Base-by-base conservation (phyloP, 2,797 vertebrate species). In the Chaenodraco wilsoni region DNA sequence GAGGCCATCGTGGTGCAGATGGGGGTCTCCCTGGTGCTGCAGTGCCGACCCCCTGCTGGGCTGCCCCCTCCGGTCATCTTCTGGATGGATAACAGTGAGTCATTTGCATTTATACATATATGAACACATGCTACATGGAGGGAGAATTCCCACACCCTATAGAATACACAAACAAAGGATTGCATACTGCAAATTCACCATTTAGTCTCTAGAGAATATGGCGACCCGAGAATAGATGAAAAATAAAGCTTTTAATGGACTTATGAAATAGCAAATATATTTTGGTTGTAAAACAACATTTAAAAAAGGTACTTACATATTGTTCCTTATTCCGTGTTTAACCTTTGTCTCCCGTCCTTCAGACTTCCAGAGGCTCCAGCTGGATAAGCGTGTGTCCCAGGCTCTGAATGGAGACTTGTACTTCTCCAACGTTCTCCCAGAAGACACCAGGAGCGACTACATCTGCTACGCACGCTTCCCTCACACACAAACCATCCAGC, bases 31-130 rank as follows among this genome's bases (percentile, higher is more conserved):
- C 87, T 98, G 17, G 94, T 98, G 43, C 94, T 99, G 78, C 96
- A 95, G 71, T 99, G 98, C 85, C 95, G 96, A 67, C 98, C 98
- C 45, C 98, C 98, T 4, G 85, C 94, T 27, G 98, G 98, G 68
- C 93, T 99, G 44, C 98, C 98, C 19, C 96, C 97, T 72, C 97
- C 98, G 59, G 94, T 98, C 88, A 97, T 99, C 88, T 98, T 99
- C 92, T 99, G 98, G 98, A 99, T 99, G 98, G 97, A 98, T 93
- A 98, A 97, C 58, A 96, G 97, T 99, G 91, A 96, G 97, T 94
- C 9, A 12, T 68, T 49, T 75, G 9, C 62, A 68, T 9, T 4
- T 9, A 10, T 21, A 14, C 17, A 31, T 45, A 65, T 19, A 41
- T 43, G 3, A 65, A 69, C 43, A 55, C 55, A 15, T n/a, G 14